These are phyloP conservation scores for Campylomormyrus tamandua DNA, from an alignment of 2,113 vertebrate species.

Conservation along the genomic window DNA sequence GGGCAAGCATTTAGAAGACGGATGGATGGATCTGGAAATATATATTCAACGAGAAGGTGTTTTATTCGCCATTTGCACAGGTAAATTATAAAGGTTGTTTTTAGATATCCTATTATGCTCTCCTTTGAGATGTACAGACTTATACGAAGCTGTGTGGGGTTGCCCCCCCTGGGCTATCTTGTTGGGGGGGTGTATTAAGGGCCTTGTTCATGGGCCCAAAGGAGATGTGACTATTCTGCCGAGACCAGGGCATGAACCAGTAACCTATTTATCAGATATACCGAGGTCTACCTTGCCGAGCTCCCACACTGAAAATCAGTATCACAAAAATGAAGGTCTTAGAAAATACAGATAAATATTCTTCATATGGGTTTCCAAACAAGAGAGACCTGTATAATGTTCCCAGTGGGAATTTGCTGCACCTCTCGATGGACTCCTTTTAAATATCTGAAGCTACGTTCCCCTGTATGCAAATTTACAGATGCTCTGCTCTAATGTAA, in stretches of 20 bases:
- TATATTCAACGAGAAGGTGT: not conserved
- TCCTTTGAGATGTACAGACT: not conserved
- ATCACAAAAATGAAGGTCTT: not conserved
- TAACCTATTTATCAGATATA: not conserved
- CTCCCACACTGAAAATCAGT: not conserved
- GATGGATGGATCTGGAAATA: not conserved
- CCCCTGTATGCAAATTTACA: not conserved
- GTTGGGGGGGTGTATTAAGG: not conserved
- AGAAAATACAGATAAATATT: not conserved
- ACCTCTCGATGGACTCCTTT: not conserved
- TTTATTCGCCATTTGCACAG: not conserved
- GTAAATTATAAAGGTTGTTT: not conserved
- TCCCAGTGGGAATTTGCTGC: not conserved
- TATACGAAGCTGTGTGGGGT: not conserved
- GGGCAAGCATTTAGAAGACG: not conserved
- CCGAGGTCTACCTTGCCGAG: not conserved
- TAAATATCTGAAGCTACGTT: not conserved
- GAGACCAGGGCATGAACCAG: not conserved
- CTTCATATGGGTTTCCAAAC: not conserved
- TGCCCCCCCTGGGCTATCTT: not conserved
- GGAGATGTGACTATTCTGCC: not conserved
- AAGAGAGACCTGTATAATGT: not conserved
- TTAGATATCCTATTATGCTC: not conserved
- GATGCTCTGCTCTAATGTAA: not conserved
- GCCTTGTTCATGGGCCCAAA: not conserved